phyloP scores from a whole-genome alignment of 2,888 invertebrate genomes.

The Drosophila siamana region DNA sequence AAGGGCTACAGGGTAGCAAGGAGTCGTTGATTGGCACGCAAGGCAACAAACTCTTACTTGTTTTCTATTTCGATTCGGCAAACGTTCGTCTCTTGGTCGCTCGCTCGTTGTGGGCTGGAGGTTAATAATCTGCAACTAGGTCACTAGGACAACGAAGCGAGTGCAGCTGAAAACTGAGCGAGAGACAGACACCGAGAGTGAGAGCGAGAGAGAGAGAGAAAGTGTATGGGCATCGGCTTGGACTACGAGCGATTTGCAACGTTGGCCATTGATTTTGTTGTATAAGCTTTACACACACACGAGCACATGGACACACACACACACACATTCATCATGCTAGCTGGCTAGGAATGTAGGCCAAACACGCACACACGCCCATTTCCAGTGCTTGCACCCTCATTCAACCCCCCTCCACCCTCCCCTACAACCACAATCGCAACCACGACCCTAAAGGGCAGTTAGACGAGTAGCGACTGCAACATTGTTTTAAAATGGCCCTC shows the following conservation, averaged over 20 bases:
- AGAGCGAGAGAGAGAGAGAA: constrained; percentile 17
- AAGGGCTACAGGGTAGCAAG: constrained; percentile 29
- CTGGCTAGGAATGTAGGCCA: constrained; percentile 68
- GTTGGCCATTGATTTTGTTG: constrained; percentile 75
- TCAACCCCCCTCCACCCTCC: neutral
- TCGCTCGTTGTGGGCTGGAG: constrained; percentile 55
- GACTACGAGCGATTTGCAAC: constrained; percentile 62
- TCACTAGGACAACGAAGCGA: constrained; percentile 82
- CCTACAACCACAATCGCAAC: neutral
- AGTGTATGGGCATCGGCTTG: constrained; percentile 40
- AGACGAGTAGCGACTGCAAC: constrained; percentile 29
- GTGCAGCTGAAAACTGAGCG: constrained; percentile 68
- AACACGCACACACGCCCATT: constrained; percentile 56
- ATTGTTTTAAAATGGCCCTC: constrained; percentile 57
- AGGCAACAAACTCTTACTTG: constrained; percentile 51
- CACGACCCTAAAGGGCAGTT: constrained; percentile 6
- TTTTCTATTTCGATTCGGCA: constrained; percentile 58
- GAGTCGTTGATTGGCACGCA: neutral
- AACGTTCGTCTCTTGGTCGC: constrained; percentile 31
- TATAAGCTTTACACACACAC: constrained; percentile 53
- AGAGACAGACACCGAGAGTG: constrained; percentile 15
- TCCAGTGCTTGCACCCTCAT: constrained; percentile 11
- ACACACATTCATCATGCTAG: constrained; percentile 51
- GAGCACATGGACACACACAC: constrained; percentile 9
- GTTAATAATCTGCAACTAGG: constrained; percentile 85